Evolutionary conservation across 30 jellyfish, hydroid and myxozoan genomes (phyloP), one percentile per base, ranked within the genome.

Genomic region (Calvadosia cruxmelitensis): DNA sequence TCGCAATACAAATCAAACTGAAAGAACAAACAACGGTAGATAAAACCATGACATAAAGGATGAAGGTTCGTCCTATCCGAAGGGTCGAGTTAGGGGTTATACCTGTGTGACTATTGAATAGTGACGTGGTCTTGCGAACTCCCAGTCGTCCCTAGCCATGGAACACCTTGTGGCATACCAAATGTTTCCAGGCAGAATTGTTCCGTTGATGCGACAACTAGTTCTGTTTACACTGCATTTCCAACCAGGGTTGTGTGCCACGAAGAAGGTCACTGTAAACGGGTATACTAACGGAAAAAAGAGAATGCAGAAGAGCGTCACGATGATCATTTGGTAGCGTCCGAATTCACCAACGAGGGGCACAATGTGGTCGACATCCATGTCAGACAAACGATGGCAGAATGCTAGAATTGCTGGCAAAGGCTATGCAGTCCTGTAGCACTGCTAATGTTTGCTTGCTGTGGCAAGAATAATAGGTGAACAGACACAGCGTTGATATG

Each of bases 181-280:
- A 36, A 51, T 53, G 34, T 67, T 70, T 10, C 53, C 23, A 13
- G 76, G 0, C 2, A 61, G 23, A 35, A 78, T 31, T 3, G 79
- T 62, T 12, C 89, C 93, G 51, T 68, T 76, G 27, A 70, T 36
- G 33, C 68, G 69, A 76, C 98, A 89, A 28, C 72, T 48, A 15
- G 98, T 71, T 64, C 98, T 81, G 91, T 89, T 89, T 0, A 32
- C 34, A 20, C 62, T 85, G 62, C 98, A 89, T 73, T 49, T 50
- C 98, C 98, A 89, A 0, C 92, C 94, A 13, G 98, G 98, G 32
- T 76, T 78, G 52, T 77, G 88, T 48, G 90, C 95, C 28, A 71
- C 86, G 52, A 89, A 89, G 72, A 70, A 76, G 32, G 85, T 84
- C 1, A 89, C 52, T 3, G 82, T 75, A 53, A 78, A 74, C 31